phyloP scores from a whole-genome alignment of 2,797 vertebrate genomes.

The Pseudotriccus pelzelni region DNA sequence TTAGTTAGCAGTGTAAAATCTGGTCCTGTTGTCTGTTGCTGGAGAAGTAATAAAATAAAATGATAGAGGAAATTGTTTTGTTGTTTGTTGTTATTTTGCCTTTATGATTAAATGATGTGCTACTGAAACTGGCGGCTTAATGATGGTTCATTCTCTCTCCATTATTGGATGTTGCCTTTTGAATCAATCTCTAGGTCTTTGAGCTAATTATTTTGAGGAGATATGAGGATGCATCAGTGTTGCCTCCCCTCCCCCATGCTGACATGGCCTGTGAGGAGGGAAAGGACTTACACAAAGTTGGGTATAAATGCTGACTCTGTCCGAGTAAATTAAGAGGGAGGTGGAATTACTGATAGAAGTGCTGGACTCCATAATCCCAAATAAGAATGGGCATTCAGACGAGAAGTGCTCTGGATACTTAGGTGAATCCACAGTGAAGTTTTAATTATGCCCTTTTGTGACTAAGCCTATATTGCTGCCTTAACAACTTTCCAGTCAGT shows the following conservation, averaged over 20 bases:
- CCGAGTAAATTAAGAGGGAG: neutral
- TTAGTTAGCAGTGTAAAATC: conserved; percentile 23
- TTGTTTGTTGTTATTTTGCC: neutral
- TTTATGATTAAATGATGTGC: neutral
- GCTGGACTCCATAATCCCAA: neutral
- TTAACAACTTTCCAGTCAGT: conserved; percentile 22
- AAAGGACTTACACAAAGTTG: neutral
- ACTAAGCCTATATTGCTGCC: conserved; percentile 3
- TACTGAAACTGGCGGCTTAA: neutral
- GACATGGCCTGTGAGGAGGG: neutral
- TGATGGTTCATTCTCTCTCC: neutral
- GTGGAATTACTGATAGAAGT: neutral
- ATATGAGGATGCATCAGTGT: neutral
- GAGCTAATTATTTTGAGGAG: conserved; percentile 6
- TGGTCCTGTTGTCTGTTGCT: neutral
- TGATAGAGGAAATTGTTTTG: neutral
- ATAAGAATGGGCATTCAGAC: conserved; percentile 7
- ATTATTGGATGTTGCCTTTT: neutral
- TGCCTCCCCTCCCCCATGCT: neutral
- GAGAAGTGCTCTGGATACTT: neutral
- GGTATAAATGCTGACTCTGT: neutral
- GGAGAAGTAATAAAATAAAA: neutral
- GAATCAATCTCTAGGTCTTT: neutral
- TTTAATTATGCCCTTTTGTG: conserved; percentile 37
- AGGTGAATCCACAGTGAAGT: neutral